phyloP scores from a whole-genome alignment of 2,113 vertebrate genomes.

The Balaenoptera acutorostrata region DNA sequence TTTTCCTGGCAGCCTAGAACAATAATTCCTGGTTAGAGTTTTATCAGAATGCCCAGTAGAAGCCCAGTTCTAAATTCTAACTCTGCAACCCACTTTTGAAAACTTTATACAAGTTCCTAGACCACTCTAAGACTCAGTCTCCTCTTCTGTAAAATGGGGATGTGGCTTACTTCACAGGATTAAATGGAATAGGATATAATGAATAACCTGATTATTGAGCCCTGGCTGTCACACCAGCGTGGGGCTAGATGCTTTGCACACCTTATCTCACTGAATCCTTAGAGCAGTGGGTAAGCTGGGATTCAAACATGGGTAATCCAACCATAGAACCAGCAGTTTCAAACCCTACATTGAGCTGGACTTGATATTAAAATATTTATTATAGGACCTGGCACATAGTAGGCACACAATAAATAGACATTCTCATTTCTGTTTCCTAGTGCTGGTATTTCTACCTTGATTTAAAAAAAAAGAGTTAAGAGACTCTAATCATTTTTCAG shows the following conservation, averaged over 20 bases:
- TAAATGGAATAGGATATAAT: not conserved
- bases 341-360: not conserved
- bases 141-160: not conserved
- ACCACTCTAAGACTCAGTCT: not conserved
- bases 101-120: not conserved
- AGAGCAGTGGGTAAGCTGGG: not conserved
- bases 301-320: not conserved
- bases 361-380: not conserved
- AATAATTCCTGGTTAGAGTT: not conserved
- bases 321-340: not conserved
- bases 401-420: not conserved
- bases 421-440: not conserved
- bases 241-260: not conserved
- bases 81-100: not conserved
- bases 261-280: not conserved
- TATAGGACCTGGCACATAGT: not conserved
- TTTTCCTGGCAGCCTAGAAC: not conserved
- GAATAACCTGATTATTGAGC: not conserved
- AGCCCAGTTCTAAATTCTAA: not conserved
- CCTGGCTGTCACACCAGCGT: rapidly evolving
- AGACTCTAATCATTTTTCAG: constrained; percentile 1
- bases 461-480: not conserved
- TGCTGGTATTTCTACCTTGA: not conserved
- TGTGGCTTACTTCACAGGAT: not conserved
- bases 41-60: not conserved